Percentiles rank a stretch among this genome's conserved stretches.
Evolutionary conservation across 2,888 invertebrate species (phyloP).

Genomic region (Euspilapteryx auroguttella): DNA sequence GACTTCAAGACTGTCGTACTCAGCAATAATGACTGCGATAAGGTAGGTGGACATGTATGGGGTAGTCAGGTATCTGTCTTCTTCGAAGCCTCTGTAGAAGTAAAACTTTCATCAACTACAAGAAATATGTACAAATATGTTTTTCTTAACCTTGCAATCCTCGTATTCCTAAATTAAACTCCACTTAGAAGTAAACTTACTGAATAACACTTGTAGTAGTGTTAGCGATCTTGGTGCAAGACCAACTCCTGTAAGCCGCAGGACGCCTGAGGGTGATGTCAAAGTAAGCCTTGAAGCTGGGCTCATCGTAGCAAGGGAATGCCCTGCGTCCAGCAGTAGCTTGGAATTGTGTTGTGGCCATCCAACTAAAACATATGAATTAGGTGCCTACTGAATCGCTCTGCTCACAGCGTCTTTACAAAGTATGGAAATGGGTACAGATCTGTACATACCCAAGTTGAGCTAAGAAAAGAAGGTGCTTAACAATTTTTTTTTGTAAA

Average conservation of each 20-base stretch:
- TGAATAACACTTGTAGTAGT: slow-evolving; percentile 9
- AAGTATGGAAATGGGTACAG: too few relatives aligned
- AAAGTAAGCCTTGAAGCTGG: slow-evolving; percentile 79
- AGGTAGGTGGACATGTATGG: slow-evolving; percentile 68
- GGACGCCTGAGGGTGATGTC: slow-evolving; percentile 66
- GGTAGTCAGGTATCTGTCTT: slow-evolving; percentile 33
- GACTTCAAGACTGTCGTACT: slow-evolving; percentile 32
- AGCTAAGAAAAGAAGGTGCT: too few relatives aligned
- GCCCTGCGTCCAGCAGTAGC: slow-evolving; percentile 68
- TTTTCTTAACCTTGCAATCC: too few relatives aligned
- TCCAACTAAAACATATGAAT: slow-evolving; percentile 31
- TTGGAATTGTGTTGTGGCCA: slow-evolving; percentile 72
- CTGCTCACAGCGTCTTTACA: too few relatives aligned
- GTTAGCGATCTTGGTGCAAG: slow-evolving; percentile 59
- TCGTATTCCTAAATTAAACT: too few relatives aligned
- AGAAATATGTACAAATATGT: too few relatives aligned
- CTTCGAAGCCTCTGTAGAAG: slow-evolving; percentile 18
- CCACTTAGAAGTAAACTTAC: slow-evolving; percentile 23
- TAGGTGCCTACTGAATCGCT: too few relatives aligned
- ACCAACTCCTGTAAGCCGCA: slow-evolving; percentile 38
- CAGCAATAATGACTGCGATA: slow-evolving; percentile 69
- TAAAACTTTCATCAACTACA: too few relatives aligned
- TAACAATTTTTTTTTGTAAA: too few relatives aligned
- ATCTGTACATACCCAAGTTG: too few relatives aligned
- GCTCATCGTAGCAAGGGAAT: slow-evolving; percentile 83